A percentile compares a stretch with the other conserved stretches of the same genome.
These are phyloP conservation scores for Hemicordylus capensis DNA, from an alignment of 2,113 vertebrate species.

Conservation along the genomic window DNA sequence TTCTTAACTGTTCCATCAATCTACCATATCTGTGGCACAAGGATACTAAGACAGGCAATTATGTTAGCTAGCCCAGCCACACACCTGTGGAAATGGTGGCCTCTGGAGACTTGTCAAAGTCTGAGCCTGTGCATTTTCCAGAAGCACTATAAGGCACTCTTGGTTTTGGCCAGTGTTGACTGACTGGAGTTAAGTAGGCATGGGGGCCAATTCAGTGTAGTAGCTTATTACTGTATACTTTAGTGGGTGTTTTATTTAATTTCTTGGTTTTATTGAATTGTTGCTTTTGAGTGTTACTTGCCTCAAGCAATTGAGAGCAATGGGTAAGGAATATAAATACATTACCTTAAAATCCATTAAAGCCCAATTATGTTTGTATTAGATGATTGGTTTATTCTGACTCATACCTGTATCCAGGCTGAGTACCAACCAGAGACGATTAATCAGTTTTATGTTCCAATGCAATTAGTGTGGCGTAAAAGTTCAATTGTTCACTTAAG, in stretches of 20 bases:
- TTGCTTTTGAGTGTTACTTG: neutral
- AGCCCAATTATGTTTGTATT: neutral
- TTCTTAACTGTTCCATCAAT: neutral
- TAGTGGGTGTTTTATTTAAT: slow-evolving; percentile 6
- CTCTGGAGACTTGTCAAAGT: neutral
- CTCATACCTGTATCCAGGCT: neutral
- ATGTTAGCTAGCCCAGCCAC: neutral
- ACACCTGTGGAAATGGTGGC: neutral
- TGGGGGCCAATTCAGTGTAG: neutral
- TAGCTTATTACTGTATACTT: neutral
- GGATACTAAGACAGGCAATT: neutral
- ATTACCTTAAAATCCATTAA: neutral
- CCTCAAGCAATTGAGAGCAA: neutral
- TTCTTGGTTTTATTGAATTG: slow-evolving; percentile 6
- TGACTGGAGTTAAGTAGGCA: neutral
- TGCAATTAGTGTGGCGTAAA: neutral
- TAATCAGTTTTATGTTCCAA: neutral
- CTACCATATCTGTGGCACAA: neutral
- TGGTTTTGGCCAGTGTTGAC: neutral
- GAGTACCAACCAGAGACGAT: neutral
- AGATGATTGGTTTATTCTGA: neutral
- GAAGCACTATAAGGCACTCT: neutral
- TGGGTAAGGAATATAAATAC: neutral
- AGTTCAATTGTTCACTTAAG: neutral
- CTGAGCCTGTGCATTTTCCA: slow-evolving; percentile 4